Base-by-base conservation (phyloP, 1,140 invertebrate genomes). In the Araneus ventricosus region DNA sequence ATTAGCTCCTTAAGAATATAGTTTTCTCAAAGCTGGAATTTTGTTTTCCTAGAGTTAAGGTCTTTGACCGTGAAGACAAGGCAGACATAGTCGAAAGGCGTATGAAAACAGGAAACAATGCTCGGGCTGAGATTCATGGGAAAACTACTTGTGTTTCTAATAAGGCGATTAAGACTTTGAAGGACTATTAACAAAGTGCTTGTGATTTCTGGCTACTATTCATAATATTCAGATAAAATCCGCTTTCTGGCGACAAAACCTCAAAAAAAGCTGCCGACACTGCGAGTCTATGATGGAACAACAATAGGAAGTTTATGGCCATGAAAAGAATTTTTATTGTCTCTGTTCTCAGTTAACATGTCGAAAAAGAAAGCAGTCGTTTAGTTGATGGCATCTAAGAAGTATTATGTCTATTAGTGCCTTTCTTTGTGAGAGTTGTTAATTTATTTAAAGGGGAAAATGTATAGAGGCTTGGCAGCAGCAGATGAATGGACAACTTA, bases 51-150 rank as follows among this genome's bases (percentile, higher is more conserved):
- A 22, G 20, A 75, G 4, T 20, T 75, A 75, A 75, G 70, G 70
- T 75, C 70, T 75, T 75, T 75, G 70, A 75, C 70, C 70, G 70
- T 75, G 34, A 20, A 34, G 6, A 75, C 70, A 20, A 34, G 14
- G 30, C 34, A 75, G 30, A 75, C 70, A 20, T 37, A 75, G 34
- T 37, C 34, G 6, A 20, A 34, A 30, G 27, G 34, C 34, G 67
- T 37, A 34, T 4, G 27, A 75, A 75, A 75, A 75, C 70, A 75
- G 70, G 70, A 75, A 34, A 75, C 70, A 75, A 75, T 75, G 30
- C 70, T 37, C 10, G 17, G 34, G 34, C 34, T 34, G 17, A 75
- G 17, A 20, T 34, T 75, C 34, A 34, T 3, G 14, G 70, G 30
- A 75, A 75, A n/a, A 24, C 22, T 37, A 75, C 30, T 75, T 30